A percentile compares a stretch with the other conserved stretches of the same genome.
Conservation (phyloP, 2,888 invertebrate genomes). For the Drosophila vallismaia region DNA sequence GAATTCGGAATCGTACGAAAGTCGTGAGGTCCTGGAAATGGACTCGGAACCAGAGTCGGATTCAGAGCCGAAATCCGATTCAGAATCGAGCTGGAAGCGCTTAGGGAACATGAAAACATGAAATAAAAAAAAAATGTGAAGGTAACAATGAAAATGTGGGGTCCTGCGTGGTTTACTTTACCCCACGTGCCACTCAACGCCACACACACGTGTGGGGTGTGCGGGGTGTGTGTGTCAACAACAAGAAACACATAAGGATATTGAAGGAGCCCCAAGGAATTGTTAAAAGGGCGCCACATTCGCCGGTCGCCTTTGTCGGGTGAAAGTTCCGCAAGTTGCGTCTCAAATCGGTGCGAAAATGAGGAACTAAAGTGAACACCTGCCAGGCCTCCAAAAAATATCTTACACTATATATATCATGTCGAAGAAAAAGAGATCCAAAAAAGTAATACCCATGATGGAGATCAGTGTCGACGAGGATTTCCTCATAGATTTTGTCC, state of each 20-base stretch:
- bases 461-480: conserved; percentile 54
- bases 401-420: not conserved
- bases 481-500: conserved; percentile 78
- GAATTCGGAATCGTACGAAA: conserved; percentile 1
- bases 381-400: conserved; percentile 1
- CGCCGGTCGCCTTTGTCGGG: conserved; percentile 59
- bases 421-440: conserved; percentile 36
- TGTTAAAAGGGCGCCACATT: conserved; percentile 61
- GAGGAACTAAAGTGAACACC: conserved; percentile 20
- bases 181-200: conserved; percentile 42
- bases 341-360: conserved; percentile 28
- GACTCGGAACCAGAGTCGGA: conserved; percentile 4
- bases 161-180: conserved; percentile 1
- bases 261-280: conserved; percentile 53
- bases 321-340: conserved; percentile 62
- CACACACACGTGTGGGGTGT: conserved; percentile 31
- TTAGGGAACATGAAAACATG: conserved; percentile 1
- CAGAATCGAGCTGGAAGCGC: conserved; percentile 18
- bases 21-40: not conserved
- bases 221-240: conserved; percentile 47
- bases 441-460: conserved; percentile 23
- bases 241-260: conserved; percentile 22
- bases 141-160: conserved; percentile 27
- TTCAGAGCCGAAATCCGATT: conserved; percentile 16
- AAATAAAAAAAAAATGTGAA: not conserved